These are phyloP conservation scores for Podocnemis expansa DNA, from an alignment of 2,113 vertebrate species.

Conservation along the genomic window DNA sequence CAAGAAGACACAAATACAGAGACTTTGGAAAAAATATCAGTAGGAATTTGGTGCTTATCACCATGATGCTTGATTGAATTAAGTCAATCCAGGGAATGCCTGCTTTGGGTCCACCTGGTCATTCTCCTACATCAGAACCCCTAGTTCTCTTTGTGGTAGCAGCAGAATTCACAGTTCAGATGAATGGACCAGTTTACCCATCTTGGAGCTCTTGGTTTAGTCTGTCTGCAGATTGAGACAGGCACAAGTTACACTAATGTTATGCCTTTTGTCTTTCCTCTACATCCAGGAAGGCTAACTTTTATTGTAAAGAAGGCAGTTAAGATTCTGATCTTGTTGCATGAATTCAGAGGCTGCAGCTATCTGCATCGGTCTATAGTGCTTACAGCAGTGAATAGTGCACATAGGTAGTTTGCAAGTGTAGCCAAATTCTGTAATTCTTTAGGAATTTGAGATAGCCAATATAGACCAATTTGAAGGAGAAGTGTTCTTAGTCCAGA, in stretches of 20 bases:
- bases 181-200: background rate
- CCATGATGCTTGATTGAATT: background rate
- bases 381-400: background rate
- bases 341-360: background rate
- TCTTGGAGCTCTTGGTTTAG: background rate
- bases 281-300: background rate
- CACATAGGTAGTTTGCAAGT: background rate
- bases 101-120: fast-evolving
- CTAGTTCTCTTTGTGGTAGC: background rate
- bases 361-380: background rate
- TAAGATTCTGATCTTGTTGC: background rate
- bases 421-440: too few species aligned
- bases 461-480: too few species aligned
- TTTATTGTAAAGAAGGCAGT: background rate
- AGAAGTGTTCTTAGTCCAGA: too few species aligned
- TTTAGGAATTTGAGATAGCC: too few species aligned
- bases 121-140: background rate
- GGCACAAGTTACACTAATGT: background rate
- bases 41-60: background rate
- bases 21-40: background rate
- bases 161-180: background rate
- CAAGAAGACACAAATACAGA: background rate
- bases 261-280: background rate
- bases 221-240: background rate
- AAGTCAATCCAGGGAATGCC: background rate